Evolutionary conservation across 2,888 invertebrate genomes (phyloP).

Genomic region (Conomelus anceps): DNA sequence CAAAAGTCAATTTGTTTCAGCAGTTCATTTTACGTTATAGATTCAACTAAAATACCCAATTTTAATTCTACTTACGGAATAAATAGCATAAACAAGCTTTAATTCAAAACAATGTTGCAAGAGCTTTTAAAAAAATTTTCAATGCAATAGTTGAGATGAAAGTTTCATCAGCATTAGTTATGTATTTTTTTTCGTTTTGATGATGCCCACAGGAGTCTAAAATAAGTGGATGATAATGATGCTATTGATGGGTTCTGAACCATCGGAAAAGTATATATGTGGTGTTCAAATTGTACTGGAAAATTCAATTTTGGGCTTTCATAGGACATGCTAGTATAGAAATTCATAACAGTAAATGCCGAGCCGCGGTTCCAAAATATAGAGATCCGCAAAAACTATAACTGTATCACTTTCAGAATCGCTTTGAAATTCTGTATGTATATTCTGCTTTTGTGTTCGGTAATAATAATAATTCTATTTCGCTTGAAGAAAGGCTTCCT

Average conservation of each 20-base stretch:
- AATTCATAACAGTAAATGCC: neutral
- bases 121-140: neutral
- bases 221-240: too few species aligned
- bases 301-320: neutral
- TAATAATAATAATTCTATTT: neutral
- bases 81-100: too few species aligned
- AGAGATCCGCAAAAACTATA: neutral
- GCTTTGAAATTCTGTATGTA: neutral
- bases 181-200: too few species aligned
- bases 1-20: neutral
- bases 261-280: too few species aligned
- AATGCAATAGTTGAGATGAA: neutral
- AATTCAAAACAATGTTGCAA: neutral
- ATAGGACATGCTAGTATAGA: neutral
- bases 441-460: neutral
- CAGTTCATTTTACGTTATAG: neutral
- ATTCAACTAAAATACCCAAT: too few species aligned
- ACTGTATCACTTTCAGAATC: neutral
- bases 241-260: too few species aligned
- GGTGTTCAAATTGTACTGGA: neutral
- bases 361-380: neutral
- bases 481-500: neutral
- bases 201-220: too few species aligned
- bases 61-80: too few species aligned
- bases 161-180: neutral